phyloP scores from a whole-genome alignment of 2,888 invertebrate species.

The Agonum fuliginosum region DNA sequence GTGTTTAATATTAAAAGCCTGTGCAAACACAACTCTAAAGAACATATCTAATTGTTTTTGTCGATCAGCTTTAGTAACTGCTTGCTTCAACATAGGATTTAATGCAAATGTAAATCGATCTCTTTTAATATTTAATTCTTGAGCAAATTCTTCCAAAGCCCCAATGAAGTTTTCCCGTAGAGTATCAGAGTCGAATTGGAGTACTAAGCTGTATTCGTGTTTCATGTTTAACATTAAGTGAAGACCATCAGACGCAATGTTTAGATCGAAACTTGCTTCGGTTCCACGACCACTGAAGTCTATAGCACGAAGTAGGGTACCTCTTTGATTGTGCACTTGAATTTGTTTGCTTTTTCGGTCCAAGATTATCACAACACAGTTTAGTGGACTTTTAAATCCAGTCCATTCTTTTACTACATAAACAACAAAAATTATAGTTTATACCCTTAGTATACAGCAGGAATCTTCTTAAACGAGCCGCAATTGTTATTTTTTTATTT shows the following conservation, averaged over 20 bases:
- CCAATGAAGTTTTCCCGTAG: constrained; percentile 70
- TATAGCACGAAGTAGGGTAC: constrained; percentile 71
- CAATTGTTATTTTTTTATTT: no score
- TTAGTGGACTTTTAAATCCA: constrained; percentile 67
- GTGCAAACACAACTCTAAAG: constrained; percentile 75
- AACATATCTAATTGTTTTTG: constrained; percentile 74
- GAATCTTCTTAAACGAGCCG: no score
- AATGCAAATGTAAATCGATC: constrained; percentile 66
- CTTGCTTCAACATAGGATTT: constrained; percentile 68
- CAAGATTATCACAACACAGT: constrained; percentile 71
- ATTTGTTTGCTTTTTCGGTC: constrained; percentile 69
- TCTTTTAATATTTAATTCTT: constrained; percentile 64
- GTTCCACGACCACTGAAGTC: constrained; percentile 68
- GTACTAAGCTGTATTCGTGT: constrained; percentile 75
- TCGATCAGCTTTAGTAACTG: constrained; percentile 73
- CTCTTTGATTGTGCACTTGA: constrained; percentile 70
- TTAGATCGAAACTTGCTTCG: constrained; percentile 66
- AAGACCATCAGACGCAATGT: constrained; percentile 69
- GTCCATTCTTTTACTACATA: constrained; percentile 71
- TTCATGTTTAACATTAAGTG: constrained; percentile 71
- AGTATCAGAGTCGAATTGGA: constrained; percentile 72
- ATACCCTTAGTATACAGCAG: no score
- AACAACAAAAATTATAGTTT: background rate
- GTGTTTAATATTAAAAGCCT: constrained; percentile 72
- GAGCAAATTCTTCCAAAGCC: constrained; percentile 70